Base-by-base conservation (phyloP, 2,113 vertebrate genomes). In the Hemiscyllium ocellatum region DNA sequence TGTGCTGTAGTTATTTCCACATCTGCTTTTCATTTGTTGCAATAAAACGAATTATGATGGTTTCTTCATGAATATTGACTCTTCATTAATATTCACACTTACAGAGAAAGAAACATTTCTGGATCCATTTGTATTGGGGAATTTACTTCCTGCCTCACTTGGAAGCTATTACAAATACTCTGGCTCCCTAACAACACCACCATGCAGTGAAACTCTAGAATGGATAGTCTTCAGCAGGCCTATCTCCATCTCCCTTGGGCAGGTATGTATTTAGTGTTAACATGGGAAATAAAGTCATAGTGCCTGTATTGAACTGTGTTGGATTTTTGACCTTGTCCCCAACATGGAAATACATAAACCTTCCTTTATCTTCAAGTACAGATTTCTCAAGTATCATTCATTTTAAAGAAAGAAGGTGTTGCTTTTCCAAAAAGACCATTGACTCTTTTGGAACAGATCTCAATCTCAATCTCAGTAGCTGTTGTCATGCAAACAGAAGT, bases 71-170 rank as follows among this genome's bases (percentile, higher is more conserved):
- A 17, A 42, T 95, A 52, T 52, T 96, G 96, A 15, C 95, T 96
- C 96, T 96, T 70, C 56, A 61, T 61, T 61, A 12, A 61, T 61
- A 61, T 61, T 61, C 12, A 61, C 56, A 78, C 52, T 95, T 0
- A n/a, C 97, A 99, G 99, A 99, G 96, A 99, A 99, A 96, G 99
- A 99, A 97, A 99, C 99, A 7, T 99, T 99, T 96, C 97, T 99
- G 98, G 98, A 99, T 97, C 99, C 99, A 1, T 99, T 99, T 91
- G 96, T 99, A 90, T 97, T 99, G 96, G 98, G 98, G 96, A 98
- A 99, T 95, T 97, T 99, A 90, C 97, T 99, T 96, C 99, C 99
- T 0, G 97, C 98, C 0, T 98, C 98, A 0, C 97, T 99, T 96
- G 98, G 98, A 52, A 99, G 98, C 96, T 99, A 99, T 96, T 99